Percentiles rank a stretch among this genome's conserved stretches.
Evolutionary conservation across 2,113 vertebrate genomes (phyloP).

Genomic region (Daubentonia madagascariensis): DNA sequence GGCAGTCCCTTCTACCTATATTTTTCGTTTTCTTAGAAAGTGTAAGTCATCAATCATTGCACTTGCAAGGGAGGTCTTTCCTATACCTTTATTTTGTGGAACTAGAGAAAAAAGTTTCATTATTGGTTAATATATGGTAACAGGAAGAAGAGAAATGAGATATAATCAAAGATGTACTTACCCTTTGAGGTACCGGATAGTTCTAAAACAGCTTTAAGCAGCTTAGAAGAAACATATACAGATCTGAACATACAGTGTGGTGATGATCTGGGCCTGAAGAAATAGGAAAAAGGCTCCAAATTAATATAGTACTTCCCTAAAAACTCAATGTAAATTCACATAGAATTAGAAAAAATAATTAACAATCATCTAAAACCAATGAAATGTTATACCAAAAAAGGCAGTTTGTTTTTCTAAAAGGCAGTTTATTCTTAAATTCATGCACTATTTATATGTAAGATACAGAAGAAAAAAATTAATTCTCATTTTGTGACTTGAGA

Average conservation of each 20-base stretch:
- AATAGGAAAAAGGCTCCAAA: slow-evolving; percentile 26
- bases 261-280: slow-evolving; percentile 36
- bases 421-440: neutral
- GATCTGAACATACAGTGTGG: slow-evolving; percentile 38
- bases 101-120: neutral
- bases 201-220: slow-evolving; percentile 36
- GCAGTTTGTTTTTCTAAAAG: neutral
- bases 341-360: neutral
- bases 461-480: neutral
- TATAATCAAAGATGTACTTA: slow-evolving; percentile 60
- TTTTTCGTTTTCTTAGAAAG: slow-evolving; percentile 41
- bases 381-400: neutral
- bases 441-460: neutral
- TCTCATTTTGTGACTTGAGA: neutral
- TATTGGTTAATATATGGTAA: neutral
- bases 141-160: neutral
- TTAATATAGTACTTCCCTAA: slow-evolving; percentile 3
- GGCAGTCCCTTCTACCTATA: neutral
- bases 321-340: slow-evolving; percentile 16
- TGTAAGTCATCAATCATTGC: neutral
- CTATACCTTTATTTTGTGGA: neutral
- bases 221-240: slow-evolving; percentile 29
- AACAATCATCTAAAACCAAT: neutral
- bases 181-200: slow-evolving; percentile 44
- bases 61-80: neutral